Percentiles rank a stretch among this genome's conserved stretches.
Conservation (phyloP, 2,113 vertebrate genomes). For the Bufo bufo region DNA sequence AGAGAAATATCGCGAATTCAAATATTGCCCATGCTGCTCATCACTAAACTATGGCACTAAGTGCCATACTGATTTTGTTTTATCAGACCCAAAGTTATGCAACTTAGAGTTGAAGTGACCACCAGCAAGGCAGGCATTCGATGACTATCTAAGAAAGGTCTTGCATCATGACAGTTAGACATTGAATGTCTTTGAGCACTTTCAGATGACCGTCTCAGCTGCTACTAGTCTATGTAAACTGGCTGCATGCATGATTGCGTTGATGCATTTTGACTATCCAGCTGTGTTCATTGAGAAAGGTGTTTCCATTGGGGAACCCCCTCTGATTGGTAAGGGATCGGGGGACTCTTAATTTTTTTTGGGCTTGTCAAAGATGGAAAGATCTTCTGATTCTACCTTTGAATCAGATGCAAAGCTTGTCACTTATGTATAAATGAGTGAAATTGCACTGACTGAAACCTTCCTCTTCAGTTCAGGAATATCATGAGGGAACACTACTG, state of each 20-base stretch:
- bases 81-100: not conserved
- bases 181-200: not conserved
- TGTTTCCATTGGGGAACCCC: not conserved
- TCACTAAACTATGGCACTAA: too few relatives aligned
- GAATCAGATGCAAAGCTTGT: not conserved
- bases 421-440: conserved; percentile 45
- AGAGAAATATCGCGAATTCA: too few relatives aligned
- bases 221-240: not conserved
- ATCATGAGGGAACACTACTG: not conserved
- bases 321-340: not conserved
- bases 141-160: not conserved
- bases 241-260: not conserved
- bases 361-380: not conserved
- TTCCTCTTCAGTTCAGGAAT: conserved; percentile 49
- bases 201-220: not conserved
- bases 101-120: not conserved
- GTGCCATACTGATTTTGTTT: too few relatives aligned
- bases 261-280: not conserved
- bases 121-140: not conserved
- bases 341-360: not conserved
- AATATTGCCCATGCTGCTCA: too few relatives aligned
- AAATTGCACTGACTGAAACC: conserved; percentile 35
- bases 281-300: not conserved
- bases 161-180: not conserved
- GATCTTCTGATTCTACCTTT: not conserved